Evolutionary conservation across 1,140 invertebrate genomes (phyloP), one percentile per base, ranked within the genome.

Genomic region (Gryon sp.): DNA sequence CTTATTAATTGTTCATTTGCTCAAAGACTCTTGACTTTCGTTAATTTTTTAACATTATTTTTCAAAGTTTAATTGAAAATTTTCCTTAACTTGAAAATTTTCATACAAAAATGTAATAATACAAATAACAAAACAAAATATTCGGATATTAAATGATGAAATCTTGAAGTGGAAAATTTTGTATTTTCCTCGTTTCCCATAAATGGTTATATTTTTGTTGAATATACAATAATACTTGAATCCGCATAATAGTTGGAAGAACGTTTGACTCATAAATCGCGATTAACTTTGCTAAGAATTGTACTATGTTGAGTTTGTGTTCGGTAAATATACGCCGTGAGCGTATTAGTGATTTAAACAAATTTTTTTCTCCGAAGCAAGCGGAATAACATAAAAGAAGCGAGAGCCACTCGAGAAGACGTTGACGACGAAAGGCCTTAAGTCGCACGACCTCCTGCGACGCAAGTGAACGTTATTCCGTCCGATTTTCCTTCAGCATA

Each of bases 401-500:
- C 32, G 45, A 24, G 20, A 48, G 18, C 20, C 59, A 57, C 50
- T 68, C 52, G 30, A 68, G 65, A 50, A 30, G 48, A 66, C 34
- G 34, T 32, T 12, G 34, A 15, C 16, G 24, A 62, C 38, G 26
- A 41, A 20, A 41, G 30, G 41, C 50, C 40, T 46, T 45, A 68
- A 52, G 38, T 43, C 46, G 41, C 60, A 40, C 66, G 63, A 70
- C 68, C 70, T 76, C 75, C 68, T 57, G 60, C 70, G 50, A 65
- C 36, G 55, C 60, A 40, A 62, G 68, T 40, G 69, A 73, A 66
- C 62, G 72, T 75, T 75, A 68, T 46, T 68, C 53, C 60, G 50
- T 48, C 30, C 55, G 62, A 75, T 75, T 75, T 75, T 75, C 62
- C 62, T 75, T 75, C 53, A 12, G 41, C 55, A 66, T 66, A 75